Evolutionary conservation across 2,888 invertebrate genomes (phyloP).

Genomic region (Hydrotaea cyrtoneurina): DNA sequence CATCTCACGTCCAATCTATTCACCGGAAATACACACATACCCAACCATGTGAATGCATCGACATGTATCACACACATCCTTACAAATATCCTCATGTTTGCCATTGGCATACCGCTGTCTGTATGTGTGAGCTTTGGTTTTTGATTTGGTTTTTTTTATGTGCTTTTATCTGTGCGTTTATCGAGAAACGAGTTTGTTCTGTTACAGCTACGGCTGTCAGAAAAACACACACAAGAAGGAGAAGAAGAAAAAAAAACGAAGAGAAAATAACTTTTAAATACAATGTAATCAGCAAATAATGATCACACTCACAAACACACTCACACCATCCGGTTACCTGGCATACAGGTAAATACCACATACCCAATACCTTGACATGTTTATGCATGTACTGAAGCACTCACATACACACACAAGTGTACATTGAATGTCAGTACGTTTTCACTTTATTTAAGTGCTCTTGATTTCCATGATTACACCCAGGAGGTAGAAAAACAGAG

Average conservation of each 20-base stretch:
- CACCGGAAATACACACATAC: not conserved
- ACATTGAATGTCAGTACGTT: not conserved
- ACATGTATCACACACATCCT: not conserved
- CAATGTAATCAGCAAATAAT: constrained; percentile 37
- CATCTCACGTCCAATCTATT: not conserved
- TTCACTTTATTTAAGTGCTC: constrained; percentile 20
- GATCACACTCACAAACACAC: not conserved
- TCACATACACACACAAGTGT: too few relatives aligned
- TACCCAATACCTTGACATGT: not conserved
- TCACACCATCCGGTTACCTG: not conserved
- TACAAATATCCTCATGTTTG: constrained; percentile 2
- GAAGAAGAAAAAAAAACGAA: not conserved
- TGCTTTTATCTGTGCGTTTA: not conserved
- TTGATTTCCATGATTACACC: not conserved
- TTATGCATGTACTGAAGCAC: too few relatives aligned
- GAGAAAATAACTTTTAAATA: constrained; percentile 27
- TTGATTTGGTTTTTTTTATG: not conserved
- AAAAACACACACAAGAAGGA: not conserved
- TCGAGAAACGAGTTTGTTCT: constrained; percentile 14
- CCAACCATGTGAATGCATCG: not conserved
- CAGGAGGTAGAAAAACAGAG: not conserved
- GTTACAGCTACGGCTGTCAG: not conserved
- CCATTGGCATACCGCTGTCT: not conserved
- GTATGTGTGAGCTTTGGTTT: not conserved
- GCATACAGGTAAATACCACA: not conserved